Conservation (phyloP, 2,797 vertebrate species). For the Leuciscus waleckii region DNA sequence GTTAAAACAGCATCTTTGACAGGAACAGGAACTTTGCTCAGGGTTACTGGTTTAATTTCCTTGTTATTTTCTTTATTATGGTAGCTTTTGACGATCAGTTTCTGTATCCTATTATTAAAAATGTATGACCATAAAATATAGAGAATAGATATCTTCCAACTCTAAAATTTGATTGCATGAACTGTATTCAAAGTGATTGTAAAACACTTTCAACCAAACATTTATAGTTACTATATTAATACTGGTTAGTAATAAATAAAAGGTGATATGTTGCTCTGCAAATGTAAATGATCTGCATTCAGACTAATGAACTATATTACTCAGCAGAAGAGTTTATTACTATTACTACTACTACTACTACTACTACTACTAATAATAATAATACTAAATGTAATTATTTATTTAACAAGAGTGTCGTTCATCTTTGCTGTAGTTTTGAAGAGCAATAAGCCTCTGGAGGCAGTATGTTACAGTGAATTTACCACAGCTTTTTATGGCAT, state of each 20-base stretch:
- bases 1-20: constrained; percentile 82
- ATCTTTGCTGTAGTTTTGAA: background rate
- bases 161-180: background rate
- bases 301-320: background rate
- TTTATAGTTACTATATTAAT: background rate
- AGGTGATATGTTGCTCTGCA: background rate
- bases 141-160: background rate
- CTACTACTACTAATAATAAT: background rate
- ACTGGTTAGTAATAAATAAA: background rate
- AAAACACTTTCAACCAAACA: background rate
- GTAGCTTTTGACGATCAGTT: constrained; percentile 22
- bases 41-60: background rate
- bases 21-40: background rate
- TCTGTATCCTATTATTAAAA: constrained; percentile 23
- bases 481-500: background rate
- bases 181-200: background rate
- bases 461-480: background rate
- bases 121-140: background rate
- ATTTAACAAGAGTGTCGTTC: background rate
- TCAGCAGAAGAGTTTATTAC: background rate
- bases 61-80: constrained; percentile 2
- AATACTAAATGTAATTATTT: background rate
- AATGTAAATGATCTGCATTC: background rate
- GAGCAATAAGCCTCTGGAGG: background rate
- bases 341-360: background rate